Conservation (phyloP, 2,113 vertebrate species). For the Microtus oregoni region DNA sequence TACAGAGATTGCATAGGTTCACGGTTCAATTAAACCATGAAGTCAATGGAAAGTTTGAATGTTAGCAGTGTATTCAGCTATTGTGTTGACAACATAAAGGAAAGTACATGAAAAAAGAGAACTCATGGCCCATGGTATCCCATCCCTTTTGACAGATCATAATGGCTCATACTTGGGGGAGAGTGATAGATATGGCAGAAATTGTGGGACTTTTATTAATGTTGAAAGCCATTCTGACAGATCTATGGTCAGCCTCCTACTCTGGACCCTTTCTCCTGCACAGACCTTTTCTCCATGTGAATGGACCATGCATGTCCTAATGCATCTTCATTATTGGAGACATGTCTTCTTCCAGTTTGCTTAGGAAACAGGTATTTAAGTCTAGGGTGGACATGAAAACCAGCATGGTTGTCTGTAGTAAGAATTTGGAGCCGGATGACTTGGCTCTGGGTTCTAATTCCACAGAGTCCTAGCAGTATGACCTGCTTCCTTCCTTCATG, state of each 20-base stretch:
- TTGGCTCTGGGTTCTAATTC: background rate
- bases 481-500: background rate
- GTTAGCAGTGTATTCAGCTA: background rate
- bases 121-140: background rate
- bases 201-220: background rate
- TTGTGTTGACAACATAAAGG: background rate
- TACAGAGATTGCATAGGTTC: background rate
- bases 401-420: background rate
- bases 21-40: background rate
- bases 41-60: background rate
- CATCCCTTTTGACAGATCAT: background rate
- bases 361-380: background rate
- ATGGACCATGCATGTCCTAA: background rate
- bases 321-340: background rate
- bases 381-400: background rate
- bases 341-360: background rate
- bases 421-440: background rate
- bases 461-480: too few relatives aligned
- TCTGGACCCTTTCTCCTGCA: background rate
- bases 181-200: background rate
- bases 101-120: background rate
- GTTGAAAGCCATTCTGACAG: background rate
- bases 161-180: background rate
- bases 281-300: background rate
- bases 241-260: background rate